Conservation (phyloP, 1,140 invertebrate genomes). For the Anadara kagoshimensis region DNA sequence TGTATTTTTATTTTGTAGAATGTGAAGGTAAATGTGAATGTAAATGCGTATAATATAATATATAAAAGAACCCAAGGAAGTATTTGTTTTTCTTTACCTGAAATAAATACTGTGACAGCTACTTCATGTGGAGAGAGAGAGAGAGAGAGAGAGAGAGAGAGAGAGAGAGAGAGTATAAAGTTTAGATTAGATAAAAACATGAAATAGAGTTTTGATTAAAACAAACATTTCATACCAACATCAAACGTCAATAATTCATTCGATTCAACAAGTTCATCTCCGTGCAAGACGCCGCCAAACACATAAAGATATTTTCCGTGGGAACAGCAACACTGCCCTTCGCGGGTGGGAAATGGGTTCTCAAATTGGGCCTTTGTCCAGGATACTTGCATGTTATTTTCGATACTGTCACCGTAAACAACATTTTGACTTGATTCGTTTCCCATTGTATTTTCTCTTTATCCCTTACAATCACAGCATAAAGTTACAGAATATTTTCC, state of each 20-base stretch:
- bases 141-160: too few species aligned
- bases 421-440: conserved; percentile 16
- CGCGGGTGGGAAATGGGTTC: conserved; percentile 50
- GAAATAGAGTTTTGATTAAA: neutral
- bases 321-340: conserved; percentile 67
- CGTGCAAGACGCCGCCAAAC: conserved; percentile 69
- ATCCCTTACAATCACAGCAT: too few species aligned
- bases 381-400: conserved; percentile 52
- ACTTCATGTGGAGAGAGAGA: too few species aligned
- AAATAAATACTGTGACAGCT: too few species aligned
- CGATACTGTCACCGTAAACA: neutral
- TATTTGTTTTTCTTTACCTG: too few species aligned
- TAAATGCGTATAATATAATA: too few species aligned
- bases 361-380: conserved; percentile 45
- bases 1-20: too few species aligned
- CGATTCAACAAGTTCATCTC: conserved; percentile 55
- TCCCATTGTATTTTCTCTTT: conserved; percentile 1
- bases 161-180: too few species aligned
- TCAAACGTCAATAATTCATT: conserved; percentile 65
- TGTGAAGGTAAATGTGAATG: too few species aligned
- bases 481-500: neutral
- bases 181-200: too few species aligned
- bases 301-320: conserved; percentile 57
- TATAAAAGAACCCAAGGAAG: too few species aligned
- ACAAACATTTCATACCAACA: conserved; percentile 46